phyloP scores from a whole-genome alignment of 1,140 invertebrate genomes.

The Hyposmocoma kahamanoa region DNA sequence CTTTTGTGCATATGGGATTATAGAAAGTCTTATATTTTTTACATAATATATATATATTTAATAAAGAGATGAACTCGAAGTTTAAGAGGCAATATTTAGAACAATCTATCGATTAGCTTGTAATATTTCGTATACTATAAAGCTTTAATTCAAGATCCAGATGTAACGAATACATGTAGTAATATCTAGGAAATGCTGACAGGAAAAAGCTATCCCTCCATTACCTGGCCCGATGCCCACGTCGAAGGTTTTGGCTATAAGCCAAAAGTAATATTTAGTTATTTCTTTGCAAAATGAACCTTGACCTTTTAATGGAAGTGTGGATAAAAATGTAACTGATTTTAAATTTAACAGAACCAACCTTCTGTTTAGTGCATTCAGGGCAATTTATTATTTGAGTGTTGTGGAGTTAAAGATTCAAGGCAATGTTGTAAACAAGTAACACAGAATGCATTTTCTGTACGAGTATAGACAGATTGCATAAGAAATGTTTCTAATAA shows the following conservation, averaged over 20 bases:
- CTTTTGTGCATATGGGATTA: neutral
- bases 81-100: neutral
- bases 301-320: conserved; percentile 20
- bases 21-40: no score
- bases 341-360: no score
- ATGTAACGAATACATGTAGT: neutral
- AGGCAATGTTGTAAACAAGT: no score
- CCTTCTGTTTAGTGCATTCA: no score
- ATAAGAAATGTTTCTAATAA: no score
- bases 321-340: no score
- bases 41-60: no score
- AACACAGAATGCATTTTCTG: no score
- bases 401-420: no score
- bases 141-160: neutral
- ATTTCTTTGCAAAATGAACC: conserved; percentile 17
- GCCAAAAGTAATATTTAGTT: conserved; percentile 41
- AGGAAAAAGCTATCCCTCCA: conserved; percentile 27
- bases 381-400: no score
- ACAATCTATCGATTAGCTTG: neutral
- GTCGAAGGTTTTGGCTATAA: conserved; percentile 24
- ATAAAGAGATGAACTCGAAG: no score
- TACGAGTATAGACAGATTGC: no score
- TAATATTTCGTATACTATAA: neutral
- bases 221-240: conserved; percentile 38
- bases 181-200: conserved; percentile 14